Evolutionary conservation across 2,797 vertebrate genomes (phyloP), one percentile per base, ranked within the genome.

Genomic region (Aeoliscus strigatus): DNA sequence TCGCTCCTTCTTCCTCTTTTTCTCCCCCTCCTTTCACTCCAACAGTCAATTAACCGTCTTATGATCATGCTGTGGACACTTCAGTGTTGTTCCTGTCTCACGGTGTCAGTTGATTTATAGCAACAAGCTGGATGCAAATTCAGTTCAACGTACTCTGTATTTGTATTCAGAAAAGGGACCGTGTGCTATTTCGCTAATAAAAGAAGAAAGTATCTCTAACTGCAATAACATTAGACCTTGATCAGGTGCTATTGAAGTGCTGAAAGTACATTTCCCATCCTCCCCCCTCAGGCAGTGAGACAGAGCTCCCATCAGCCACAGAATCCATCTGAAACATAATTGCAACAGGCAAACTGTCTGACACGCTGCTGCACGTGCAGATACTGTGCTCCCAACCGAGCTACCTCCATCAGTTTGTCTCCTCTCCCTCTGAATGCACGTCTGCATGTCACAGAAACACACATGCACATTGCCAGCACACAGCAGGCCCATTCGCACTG

Each of bases 1-100:
- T 78, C 57, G 64, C 69, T 78, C 72, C 66, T 70, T 78, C 60
- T 77, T 56, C 58, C 58, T 50, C 34, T 61, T 48, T 29, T 76
- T 50, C 48, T 48, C 28, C 44, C 50, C 48, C 31, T 47, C 59
- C 44, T 53, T 50, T 64, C 68, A 27, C 35, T 79, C 58, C 68
- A 49, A 61, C 61, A 53, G 47, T 65, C 34, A 58, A 42, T 69
- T 53, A 59, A 45, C 50, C 45, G 33, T 23, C 51, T 37, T 54
- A 26, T 47, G 44, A 60, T 44, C 56, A 28, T 33, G 13, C 29
- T 14, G 33, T 28, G 57, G 57, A 45, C 26, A 30, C 18, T 41
- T 50, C 16, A 6, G 5, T 28, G 14, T 13, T 27, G 14, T 21
- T 45, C 10, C 31, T 40, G 2, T 60, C 14, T 44, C 14, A 52